Base-by-base conservation (phyloP, 2,888 invertebrate species). In the Mesorhabditis belari region DNA sequence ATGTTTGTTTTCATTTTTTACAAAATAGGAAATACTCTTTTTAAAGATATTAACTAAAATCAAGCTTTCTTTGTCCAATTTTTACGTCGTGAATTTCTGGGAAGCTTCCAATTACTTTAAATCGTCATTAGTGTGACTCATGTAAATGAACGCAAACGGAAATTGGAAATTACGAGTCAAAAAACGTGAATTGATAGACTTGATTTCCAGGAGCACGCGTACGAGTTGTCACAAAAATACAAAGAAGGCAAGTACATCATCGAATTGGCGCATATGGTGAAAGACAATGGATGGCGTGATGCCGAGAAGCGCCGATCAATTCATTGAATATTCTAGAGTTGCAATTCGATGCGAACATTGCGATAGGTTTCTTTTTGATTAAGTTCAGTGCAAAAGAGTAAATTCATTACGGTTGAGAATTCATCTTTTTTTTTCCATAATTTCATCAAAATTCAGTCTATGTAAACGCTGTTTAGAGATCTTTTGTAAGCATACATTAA, bases 191-290 rank as follows among this genome's bases (percentile, higher is more conserved):
- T 6, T 19, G 44, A 55, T 4, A 19, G 12, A 3, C 27, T 27
- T 24, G 29, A 25, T 24, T 85, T 85, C 4, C 87, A 94, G 94
- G 96, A 98, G 85, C 96, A 96, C 85, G 98, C 98, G 72, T 99
- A 95, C 85, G 98, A 98, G 85, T 92, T 95, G 78, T 96, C 95
- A 85, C 98, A 99, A 84, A 98, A 99, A 87, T 99, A 99, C 87
- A 99, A 99, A 86, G 98, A 99, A 86, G 98, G 98, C 81, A 99
- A 99, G 86, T 99, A 90, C 86, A 99, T 99, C 84, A 98, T 99
- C 82, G 98, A 99, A 85, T 87, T 99, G 85, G 96, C 96, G 74
- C 98, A 99, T 86, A 98, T 99, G 96, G 95, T 98, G 85, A 98
- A 98, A 84, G 96, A 98, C 86, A 98, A 98, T 87, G 96, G 95